Evolutionary conservation across 2,888 invertebrate genomes (phyloP), one percentile per base, ranked within the genome.

Genomic region (Pharmacophagus antenor): DNA sequence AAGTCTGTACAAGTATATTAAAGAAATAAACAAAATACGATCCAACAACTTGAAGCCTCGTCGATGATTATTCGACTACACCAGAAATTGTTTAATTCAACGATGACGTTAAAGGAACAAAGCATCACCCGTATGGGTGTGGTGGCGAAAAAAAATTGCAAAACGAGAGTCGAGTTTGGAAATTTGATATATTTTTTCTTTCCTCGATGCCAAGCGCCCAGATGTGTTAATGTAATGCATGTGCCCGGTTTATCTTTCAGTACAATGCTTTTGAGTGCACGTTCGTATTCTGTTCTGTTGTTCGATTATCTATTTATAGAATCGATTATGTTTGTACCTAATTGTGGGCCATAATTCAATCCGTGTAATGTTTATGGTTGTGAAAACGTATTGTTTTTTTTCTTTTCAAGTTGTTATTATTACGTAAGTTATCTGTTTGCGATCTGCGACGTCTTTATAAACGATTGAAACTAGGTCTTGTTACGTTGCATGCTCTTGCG

Each of bases 231-330:
- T 60, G 58, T 58, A 49, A 54, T 62, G 64, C 64, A 64, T 58
- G 56, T 58, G 62, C 49, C 51, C 66, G 47, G 70, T 70, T 79
- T 73, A 77, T 81, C 79, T 79, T 72, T 68, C 69, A 66, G 62
- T 72, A 74, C 73, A 70, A 79, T 79, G 69, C 71, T 67, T 64
- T 58, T 62, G 70, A 74, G 70, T 70, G 70, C 67, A 66, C 51
- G 50, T 64, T 53, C 51, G 62, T 63, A 62, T 63, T 62, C 60
- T n/a, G 65, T 68, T 67, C 65, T 64, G 66, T 68, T 63, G 70
- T 70, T 63, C 64, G 65, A 70, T 31, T 31, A 71, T 68, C 67
- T 83, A 83, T 82, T 79, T 79, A 73, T 80, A 80, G 82, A 78
- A 62, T 60, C 60, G 55, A 60, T 56, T 60, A 56, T 47, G 46